Conservation (phyloP, 2,113 vertebrate species). For the Rhipidura dahli region DNA sequence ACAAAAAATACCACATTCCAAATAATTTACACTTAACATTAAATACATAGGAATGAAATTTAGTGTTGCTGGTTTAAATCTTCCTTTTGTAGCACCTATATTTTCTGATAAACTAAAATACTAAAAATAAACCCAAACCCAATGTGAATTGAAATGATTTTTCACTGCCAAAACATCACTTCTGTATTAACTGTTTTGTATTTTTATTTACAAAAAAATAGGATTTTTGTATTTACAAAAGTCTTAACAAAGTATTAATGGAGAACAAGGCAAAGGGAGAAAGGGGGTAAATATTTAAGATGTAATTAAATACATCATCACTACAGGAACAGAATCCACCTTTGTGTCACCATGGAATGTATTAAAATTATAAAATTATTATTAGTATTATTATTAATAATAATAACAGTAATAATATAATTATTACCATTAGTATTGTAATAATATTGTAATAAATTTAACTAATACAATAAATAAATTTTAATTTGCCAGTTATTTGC, state of each 20-base stretch:
- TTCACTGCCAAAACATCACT: too few species aligned
- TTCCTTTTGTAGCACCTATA: background rate
- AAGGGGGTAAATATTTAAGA: background rate
- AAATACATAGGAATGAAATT: background rate
- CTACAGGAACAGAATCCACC: background rate
- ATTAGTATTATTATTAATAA: too few species aligned
- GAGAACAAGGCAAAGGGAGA: background rate
- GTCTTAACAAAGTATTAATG: background rate
- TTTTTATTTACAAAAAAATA: background rate
- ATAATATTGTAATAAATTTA: too few species aligned
- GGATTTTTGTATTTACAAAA: background rate
- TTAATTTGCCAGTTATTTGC: too few species aligned
- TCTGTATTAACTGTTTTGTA: background rate
- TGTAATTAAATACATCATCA: background rate
- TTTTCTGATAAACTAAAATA: background rate
- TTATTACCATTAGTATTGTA: too few species aligned
- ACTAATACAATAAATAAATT: too few species aligned
- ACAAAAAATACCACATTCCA: background rate
- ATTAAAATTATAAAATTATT: background rate
- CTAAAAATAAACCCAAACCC: fast-evolving
- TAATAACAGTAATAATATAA: too few species aligned
- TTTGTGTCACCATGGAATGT: background rate
- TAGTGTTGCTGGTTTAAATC: background rate
- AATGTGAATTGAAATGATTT: background rate
- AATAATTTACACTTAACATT: background rate